Evolutionary conservation across 2,113 vertebrate species (phyloP).

Genomic region (Centropus bengalensis): DNA sequence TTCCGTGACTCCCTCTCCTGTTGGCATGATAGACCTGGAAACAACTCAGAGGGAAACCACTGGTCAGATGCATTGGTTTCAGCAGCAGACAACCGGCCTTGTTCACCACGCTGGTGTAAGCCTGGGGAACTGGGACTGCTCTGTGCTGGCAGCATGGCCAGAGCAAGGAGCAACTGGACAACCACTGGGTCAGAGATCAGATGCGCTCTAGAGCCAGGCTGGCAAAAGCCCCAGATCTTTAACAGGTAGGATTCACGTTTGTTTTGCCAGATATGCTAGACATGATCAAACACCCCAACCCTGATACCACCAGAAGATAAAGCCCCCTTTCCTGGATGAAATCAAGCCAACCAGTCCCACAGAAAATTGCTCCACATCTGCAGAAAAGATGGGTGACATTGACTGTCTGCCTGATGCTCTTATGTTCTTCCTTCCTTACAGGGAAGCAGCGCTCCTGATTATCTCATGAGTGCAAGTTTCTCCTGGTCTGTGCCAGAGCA

Average conservation of each 20-base stretch:
- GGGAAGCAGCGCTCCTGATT: not conserved
- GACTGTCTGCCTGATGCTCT: not conserved
- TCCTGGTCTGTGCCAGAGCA: not conserved
- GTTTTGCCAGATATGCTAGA: not conserved
- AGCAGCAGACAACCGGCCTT: not conserved
- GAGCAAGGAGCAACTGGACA: not conserved
- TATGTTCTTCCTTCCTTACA: rapidly evolving
- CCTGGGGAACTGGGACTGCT: not conserved
- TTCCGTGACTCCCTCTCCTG: not conserved
- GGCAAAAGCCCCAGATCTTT: not conserved
- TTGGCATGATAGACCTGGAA: not conserved
- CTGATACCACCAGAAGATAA: not conserved
- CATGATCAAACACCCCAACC: not conserved
- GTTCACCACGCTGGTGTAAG: not conserved
- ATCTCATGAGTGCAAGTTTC: not conserved
- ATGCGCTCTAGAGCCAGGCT: not conserved
- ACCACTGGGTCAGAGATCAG: not conserved
- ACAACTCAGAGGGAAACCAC: not conserved
- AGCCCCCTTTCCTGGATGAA: not conserved
- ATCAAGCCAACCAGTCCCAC: not conserved
- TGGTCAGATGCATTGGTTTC: not conserved
- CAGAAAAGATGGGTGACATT: not conserved
- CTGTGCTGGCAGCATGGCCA: rapidly evolving
- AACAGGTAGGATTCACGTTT: not conserved
- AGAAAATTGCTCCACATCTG: not conserved